Evolutionary conservation across 2,797 vertebrate genomes (phyloP).

Genomic region (Sebastiscus albofasciatus): DNA sequence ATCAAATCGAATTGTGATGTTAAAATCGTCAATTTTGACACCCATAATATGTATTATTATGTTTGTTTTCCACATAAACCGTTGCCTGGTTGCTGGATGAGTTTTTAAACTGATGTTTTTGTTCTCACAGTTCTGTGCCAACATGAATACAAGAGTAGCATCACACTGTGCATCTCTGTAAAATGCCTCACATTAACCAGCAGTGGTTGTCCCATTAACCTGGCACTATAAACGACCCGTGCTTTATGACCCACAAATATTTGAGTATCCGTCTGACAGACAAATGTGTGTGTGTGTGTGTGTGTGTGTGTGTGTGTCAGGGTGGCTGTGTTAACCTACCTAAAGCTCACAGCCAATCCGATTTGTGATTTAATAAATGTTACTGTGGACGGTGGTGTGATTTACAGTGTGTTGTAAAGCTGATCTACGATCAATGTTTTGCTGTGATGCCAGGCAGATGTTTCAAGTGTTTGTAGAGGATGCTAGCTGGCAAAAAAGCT

Average conservation of each 20-base stretch:
- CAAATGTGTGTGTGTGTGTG: background rate
- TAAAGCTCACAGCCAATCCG: background rate
- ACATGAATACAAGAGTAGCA: background rate
- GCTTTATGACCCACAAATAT: slow-evolving; percentile 18
- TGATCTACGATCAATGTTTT: background rate
- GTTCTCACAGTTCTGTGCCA: background rate
- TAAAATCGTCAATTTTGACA: too few relatives aligned
- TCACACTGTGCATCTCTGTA: background rate
- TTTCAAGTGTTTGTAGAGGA: background rate
- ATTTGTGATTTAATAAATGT: slow-evolving; percentile 21
- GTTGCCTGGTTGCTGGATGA: background rate
- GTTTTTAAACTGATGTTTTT: background rate
- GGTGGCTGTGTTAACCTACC: background rate
- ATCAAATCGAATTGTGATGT: too few relatives aligned
- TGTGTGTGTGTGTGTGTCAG: background rate
- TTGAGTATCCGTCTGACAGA: background rate
- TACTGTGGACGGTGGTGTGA: background rate
- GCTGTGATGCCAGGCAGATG: background rate
- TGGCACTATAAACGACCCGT: background rate
- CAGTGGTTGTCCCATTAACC: slow-evolving; percentile 18
- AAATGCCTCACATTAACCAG: slow-evolving; percentile 5
- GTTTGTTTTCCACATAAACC: background rate
- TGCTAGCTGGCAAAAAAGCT: background rate
- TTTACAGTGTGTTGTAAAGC: slow-evolving; percentile 13
- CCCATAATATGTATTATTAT: too few relatives aligned